Percentiles rank a stretch among this genome's conserved stretches.
These are phyloP conservation scores for Saccopteryx bilineata DNA, from an alignment of 2,113 vertebrate genomes.

Conservation along the genomic window DNA sequence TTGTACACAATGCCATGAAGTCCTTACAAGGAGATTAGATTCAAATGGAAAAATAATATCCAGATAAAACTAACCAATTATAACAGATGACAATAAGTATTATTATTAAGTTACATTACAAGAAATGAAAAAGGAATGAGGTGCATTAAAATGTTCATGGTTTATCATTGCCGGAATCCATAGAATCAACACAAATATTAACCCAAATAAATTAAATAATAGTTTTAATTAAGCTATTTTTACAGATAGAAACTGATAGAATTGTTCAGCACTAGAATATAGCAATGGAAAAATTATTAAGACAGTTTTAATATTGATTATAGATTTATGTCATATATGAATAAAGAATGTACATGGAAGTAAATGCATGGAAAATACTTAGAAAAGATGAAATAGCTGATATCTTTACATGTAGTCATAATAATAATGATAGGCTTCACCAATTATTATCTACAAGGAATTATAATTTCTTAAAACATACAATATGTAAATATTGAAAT, in stretches of 20 bases:
- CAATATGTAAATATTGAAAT: not conserved
- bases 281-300: not conserved
- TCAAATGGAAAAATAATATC: not conserved
- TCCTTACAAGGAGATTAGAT: not conserved
- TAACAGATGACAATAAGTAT: not conserved
- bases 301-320: conserved; percentile 14
- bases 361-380: not conserved
- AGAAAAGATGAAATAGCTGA: not conserved
- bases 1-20: not conserved
- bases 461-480: not conserved
- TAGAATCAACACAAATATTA: not conserved
- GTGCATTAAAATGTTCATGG: not conserved
- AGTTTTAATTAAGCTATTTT: not conserved
- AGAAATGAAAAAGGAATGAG: not conserved
- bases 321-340: not conserved
- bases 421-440: not conserved
- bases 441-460: not conserved
- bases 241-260: not conserved
- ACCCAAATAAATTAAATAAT: not conserved
- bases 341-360: not conserved
- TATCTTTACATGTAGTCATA: not conserved
- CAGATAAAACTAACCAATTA: not conserved
- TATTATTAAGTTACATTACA: not conserved
- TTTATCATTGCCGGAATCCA: not conserved
- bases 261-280: not conserved